phyloP scores from a whole-genome alignment of 2,113 vertebrate species.

The Eulemur rufifrons region DNA sequence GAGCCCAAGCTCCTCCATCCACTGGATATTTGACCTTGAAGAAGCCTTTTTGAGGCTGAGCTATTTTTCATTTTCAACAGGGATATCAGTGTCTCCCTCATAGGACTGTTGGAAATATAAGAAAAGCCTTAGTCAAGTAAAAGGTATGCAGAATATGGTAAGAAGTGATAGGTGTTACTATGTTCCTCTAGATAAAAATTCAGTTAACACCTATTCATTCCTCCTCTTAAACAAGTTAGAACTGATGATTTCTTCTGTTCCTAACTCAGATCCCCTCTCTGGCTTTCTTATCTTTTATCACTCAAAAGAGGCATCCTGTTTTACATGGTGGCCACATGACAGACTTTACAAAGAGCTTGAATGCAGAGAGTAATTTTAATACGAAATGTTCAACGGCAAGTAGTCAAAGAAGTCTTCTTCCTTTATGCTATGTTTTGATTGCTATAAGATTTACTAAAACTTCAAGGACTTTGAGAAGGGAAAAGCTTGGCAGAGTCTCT shows the following conservation, averaged over 20 bases:
- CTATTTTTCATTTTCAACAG: background rate
- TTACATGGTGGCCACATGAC: background rate
- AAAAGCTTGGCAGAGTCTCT: background rate
- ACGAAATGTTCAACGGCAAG: background rate
- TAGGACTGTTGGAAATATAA: background rate
- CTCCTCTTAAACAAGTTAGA: background rate
- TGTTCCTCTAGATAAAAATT: background rate
- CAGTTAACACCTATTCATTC: background rate
- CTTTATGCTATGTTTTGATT: background rate
- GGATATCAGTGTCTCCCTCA: background rate
- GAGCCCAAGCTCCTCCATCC: background rate
- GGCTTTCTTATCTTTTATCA: background rate
- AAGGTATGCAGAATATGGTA: background rate
- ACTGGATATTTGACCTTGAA: background rate
- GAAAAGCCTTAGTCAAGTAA: background rate
- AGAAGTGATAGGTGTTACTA: background rate
- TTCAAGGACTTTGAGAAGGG: background rate
- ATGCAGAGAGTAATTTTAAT: background rate
- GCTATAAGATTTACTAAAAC: background rate
- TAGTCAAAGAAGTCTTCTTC: background rate
- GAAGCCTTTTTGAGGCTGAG: background rate
- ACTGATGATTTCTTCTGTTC: background rate
- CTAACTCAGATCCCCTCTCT: background rate
- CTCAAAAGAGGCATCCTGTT: background rate
- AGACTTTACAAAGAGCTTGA: background rate